Evolutionary conservation across 1,140 invertebrate species (phyloP).

Genomic region (Drosophila malerkotliana): DNA sequence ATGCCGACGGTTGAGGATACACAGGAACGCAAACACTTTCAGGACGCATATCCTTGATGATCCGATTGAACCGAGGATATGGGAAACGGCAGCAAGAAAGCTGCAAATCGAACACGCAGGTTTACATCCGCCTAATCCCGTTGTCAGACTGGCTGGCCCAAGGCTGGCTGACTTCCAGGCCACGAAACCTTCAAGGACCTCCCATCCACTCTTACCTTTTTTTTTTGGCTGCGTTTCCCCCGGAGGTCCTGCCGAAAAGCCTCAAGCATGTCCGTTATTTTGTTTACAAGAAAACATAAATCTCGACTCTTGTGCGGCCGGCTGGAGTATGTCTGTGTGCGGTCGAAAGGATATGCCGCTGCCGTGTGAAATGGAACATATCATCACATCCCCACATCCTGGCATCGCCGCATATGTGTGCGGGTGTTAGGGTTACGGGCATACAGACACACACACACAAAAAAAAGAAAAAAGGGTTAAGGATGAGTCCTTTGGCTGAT

Average conservation of each 20-base stretch:
- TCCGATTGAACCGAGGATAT: conserved; percentile 33
- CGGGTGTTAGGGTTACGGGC: conserved; percentile 40
- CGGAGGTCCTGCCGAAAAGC: conserved; percentile 40
- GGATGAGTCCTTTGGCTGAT: conserved; percentile 9
- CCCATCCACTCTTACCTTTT: conserved; percentile 16
- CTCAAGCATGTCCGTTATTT: conserved; percentile 77
- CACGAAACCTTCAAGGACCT: not conserved
- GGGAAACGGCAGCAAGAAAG: conserved; percentile 29
- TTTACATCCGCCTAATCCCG: conserved; percentile 66
- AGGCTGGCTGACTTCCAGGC: conserved; percentile 17
- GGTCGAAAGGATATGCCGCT: conserved; percentile 75
- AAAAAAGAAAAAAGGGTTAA: conserved; percentile 39
- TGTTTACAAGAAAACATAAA: conserved; percentile 83
- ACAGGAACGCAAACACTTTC: conserved; percentile 13
- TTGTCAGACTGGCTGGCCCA: conserved; percentile 52
- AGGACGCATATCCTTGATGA: conserved; percentile 27
- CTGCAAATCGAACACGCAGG: conserved; percentile 68
- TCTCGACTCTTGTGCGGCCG: conserved; percentile 51
- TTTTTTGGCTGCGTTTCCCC: conserved; percentile 3
- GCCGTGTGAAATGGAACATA: conserved; percentile 82
- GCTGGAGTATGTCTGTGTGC: conserved; percentile 61
- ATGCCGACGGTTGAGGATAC: conserved; percentile 13
- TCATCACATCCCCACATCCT: conserved; percentile 61
- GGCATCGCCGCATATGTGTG: conserved; percentile 42
- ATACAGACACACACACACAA: conserved; percentile 18